A percentile compares a stretch with the other conserved stretches of the same genome.
Conservation (phyloP, 2,113 vertebrate species). For the Caloenas nicobarica region DNA sequence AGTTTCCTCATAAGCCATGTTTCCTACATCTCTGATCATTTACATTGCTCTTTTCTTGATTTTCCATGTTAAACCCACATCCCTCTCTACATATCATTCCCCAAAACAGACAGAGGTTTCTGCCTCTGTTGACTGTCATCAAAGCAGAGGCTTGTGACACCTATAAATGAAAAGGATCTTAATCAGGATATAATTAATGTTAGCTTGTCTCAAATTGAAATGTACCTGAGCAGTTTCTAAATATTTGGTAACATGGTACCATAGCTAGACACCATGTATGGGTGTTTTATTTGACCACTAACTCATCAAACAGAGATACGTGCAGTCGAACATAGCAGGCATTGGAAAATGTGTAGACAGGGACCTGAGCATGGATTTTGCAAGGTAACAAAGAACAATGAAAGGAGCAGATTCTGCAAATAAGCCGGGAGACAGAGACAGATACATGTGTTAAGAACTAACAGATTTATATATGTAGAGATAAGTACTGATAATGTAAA, state of each 20-base stretch:
- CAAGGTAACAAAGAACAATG: not conserved
- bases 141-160: not conserved
- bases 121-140: not conserved
- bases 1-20: not conserved
- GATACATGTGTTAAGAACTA: not conserved
- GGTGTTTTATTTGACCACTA: not conserved
- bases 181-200: not conserved
- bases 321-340: too few relatives aligned
- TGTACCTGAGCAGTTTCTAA: not conserved
- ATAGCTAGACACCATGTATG: accelerated
- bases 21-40: not conserved
- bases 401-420: not conserved
- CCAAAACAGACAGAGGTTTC: not conserved
- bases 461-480: not conserved
- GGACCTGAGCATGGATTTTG: not conserved
- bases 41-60: not conserved
- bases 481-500: not conserved
- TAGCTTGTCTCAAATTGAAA: not conserved
- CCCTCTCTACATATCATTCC: not conserved
- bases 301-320: not conserved
- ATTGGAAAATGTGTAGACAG: not conserved
- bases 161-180: too few relatives aligned
- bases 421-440: not conserved
- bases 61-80: not conserved
- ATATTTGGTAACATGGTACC: not conserved